Evolutionary conservation across 2,113 vertebrate genomes (phyloP), one percentile per base, ranked within the genome.

Genomic region (Takifugu bimaculatus): DNA sequence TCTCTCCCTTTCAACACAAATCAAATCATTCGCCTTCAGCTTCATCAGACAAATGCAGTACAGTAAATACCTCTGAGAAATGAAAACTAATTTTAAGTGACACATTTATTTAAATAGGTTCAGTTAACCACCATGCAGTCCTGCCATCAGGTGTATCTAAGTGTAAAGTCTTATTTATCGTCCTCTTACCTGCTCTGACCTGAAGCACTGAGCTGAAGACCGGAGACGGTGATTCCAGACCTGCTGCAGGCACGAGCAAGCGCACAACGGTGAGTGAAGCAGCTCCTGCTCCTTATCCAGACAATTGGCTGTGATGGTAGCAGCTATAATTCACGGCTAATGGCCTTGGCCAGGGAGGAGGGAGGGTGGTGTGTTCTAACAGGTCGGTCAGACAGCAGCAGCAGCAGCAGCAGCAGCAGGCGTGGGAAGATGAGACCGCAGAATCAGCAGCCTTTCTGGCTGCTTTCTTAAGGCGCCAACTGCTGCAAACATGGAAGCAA

Each of bases 261-360:
- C 70, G 61, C 74, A 68, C 76, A 77, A 39, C 50, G 50, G 62
- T 76, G 57, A 84, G 75, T 35, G 64, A 85, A 75, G 77, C 77
- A 77, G 68, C 67, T 80, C 39, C 86, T 88, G 86, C 82, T 85
- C 82, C 66, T 77, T 79, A 78, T 87, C 85, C 83, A 88, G 85
- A 84, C 85, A 85, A 88, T 87, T 86, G 88, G 86, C 80, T 67
- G 80, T 75, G 86, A 88, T 87, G 80, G 79, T 81, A 70, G 83
- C 83, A 82, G 82, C 71, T 79, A 85, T 86, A 80, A 82, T 78
- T 86, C 80, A 82, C 77, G 60, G 77, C 70, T 88, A 86, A 87
- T 86, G 82, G 81, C 78, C 78, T 47, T 57, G 64, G 67, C 69
- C 57, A 63, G 28, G 72, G 62, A 62, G 67, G 57, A 55, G 35